Conservation (phyloP, 37 sponge, comb jelly and placozoan species). For the Crambe crambe region DNA sequence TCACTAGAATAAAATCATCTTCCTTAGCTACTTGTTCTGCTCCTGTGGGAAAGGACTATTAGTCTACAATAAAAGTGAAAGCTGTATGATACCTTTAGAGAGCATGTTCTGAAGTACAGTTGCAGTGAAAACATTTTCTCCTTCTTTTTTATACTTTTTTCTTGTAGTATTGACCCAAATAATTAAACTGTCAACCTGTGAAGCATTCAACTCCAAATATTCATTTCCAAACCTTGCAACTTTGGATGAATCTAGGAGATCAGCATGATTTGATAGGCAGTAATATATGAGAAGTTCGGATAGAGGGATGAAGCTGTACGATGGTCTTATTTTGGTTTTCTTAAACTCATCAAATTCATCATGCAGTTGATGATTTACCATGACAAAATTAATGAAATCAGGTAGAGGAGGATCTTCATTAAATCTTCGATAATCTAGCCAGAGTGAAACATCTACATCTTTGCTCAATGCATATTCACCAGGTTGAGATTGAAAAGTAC, state of each 20-base stretch:
- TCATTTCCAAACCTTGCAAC: neutral
- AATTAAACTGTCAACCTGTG: neutral
- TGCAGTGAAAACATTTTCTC: too few species aligned
- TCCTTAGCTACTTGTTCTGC: too few species aligned
- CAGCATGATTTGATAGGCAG: neutral
- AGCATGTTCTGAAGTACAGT: too few species aligned
- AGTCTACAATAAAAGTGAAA: too few species aligned
- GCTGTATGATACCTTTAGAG: too few species aligned
- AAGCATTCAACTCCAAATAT: neutral
- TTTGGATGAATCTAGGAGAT: too few species aligned
- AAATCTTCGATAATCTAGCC: neutral
- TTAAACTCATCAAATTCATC: neutral
- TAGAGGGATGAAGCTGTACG: neutral
- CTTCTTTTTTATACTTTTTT: too few species aligned
- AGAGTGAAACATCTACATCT: neutral
- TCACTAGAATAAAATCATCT: too few species aligned
- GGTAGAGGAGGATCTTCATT: neutral
- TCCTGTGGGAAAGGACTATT: too few species aligned
- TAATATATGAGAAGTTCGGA: neutral
- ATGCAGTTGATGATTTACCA: neutral
- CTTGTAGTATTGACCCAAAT: neutral
- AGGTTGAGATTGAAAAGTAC: neutral
- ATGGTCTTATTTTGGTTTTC: neutral
- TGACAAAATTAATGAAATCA: too few species aligned
- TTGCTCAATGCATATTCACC: slow-evolving; percentile 6